Conservation (phyloP, 2,888 invertebrate genomes). For the Cetonia aurata region DNA sequence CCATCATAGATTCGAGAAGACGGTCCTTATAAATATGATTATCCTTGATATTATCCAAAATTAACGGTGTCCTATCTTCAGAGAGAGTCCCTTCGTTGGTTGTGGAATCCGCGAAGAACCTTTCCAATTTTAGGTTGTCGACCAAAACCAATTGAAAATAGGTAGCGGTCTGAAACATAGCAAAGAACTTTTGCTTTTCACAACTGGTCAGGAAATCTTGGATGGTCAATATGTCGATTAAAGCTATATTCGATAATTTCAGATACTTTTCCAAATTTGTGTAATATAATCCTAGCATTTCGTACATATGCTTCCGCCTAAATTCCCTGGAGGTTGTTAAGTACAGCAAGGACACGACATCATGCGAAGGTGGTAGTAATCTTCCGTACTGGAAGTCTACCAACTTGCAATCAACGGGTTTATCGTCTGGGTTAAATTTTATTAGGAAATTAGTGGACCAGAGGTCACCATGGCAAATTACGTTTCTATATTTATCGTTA, state of each 20-base stretch:
- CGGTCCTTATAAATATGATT: conserved; percentile 53
- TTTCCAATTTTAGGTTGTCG: conserved; percentile 51
- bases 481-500: conserved; percentile 63
- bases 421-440: conserved; percentile 53
- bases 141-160: conserved; percentile 60
- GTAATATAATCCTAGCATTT: conserved; percentile 61
- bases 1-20: conserved; percentile 48
- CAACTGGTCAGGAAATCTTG: conserved; percentile 59
- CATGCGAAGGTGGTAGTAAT: conserved; percentile 77
- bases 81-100: conserved; percentile 53
- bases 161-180: conserved; percentile 56
- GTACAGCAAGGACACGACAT: conserved; percentile 67
- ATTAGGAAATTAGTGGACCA: conserved; percentile 61
- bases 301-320: conserved; percentile 55
- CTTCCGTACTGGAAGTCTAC: conserved; percentile 64
- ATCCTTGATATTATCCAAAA: conserved; percentile 54
- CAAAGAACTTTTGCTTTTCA: conserved; percentile 59
- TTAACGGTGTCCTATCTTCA: conserved; percentile 57
- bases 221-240: conserved; percentile 55
- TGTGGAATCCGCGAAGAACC: conserved; percentile 54
- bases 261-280: conserved; percentile 57
- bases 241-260: conserved; percentile 52
- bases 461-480: conserved; percentile 62
- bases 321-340: conserved; percentile 58
- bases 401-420: conserved; percentile 58